Base-by-base conservation (phyloP, 1,140 invertebrate species). In the Rhagoletis zephyria region DNA sequence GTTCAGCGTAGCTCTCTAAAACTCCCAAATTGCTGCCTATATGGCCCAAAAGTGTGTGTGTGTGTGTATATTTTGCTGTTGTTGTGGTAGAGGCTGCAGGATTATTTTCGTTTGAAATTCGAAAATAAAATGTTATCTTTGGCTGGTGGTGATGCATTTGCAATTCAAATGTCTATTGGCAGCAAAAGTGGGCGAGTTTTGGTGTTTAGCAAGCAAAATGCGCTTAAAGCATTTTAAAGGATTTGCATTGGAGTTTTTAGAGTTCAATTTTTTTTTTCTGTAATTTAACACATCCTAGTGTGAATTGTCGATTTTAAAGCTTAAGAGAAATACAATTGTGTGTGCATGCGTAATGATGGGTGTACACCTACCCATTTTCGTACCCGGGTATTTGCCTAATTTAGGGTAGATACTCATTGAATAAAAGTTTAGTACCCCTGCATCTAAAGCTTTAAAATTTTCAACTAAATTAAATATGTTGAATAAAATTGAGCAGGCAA, bases 121-220 rank as follows among this genome's bases (percentile, higher is more conserved):
- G 74, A 59, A 81, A 81, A 81, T 81, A 81, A 81, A 81, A 81
- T 81, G 74, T 81, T 81, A 81, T 81, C 74, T 81, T 81, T 81
- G n/a, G 74, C 74, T 45, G 74, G 48, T 59, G 74, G 2, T 30
- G 48, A 56, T 59, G 74, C 45, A 81, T 81, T 81, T 81, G 74
- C 19, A 56, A 56, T 81, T 81, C 74, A 51, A 81, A 81, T 81
- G 56, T 30, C 19, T n/a, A 19, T 16, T 81, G 61, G 12, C 4
- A 4, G 61, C 74, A 74, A 74, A 48, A 45, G 48, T n/a, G 6
- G 67, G 42, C 30, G 42, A 16, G n/a, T 81, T 81, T 19, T 59
- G 45, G 6, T 42, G 14, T 30, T 74, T 74, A 42, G 40, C 5
- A 42, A 14, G 12, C 14, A 48, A 74, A 48, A 12, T 74, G 67